Evolutionary conservation across 2,113 vertebrate genomes (phyloP).

Genomic region (Aphelocoma coerulescens): DNA sequence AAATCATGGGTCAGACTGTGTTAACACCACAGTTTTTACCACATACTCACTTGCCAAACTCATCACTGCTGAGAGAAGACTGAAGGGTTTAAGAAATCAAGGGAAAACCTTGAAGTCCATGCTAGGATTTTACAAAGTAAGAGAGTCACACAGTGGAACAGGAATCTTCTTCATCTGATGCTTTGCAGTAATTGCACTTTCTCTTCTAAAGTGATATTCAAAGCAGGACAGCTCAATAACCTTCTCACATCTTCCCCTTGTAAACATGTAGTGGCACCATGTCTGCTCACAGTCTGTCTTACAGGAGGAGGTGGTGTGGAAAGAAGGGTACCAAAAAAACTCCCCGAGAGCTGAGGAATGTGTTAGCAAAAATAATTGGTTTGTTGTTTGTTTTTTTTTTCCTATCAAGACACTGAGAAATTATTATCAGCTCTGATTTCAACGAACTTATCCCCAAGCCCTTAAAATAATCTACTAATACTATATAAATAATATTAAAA

Average conservation of each 20-base stretch:
- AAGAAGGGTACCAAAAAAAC: not conserved
- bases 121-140: not conserved
- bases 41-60: not conserved
- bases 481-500: not conserved
- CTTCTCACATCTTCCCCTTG: not conserved
- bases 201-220: not conserved
- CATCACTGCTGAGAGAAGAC: not conserved
- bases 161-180: not conserved
- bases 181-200: not conserved
- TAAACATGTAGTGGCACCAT: not conserved
- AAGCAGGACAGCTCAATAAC: not conserved
- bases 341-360: fast-evolving
- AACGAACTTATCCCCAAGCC: not conserved
- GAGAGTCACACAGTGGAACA: not conserved
- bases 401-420: not conserved
- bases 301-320: not conserved
- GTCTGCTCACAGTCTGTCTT: not conserved
- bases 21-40: not conserved
- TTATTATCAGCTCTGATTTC: not conserved
- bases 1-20: not conserved
- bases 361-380: not conserved
- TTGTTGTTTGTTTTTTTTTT: not conserved
- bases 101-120: not conserved
- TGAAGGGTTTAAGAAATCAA: not conserved
- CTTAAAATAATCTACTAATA: not conserved